These are phyloP conservation scores for Malacoraja senta DNA, from an alignment of 2,797 vertebrate species.

Conservation along the genomic window DNA sequence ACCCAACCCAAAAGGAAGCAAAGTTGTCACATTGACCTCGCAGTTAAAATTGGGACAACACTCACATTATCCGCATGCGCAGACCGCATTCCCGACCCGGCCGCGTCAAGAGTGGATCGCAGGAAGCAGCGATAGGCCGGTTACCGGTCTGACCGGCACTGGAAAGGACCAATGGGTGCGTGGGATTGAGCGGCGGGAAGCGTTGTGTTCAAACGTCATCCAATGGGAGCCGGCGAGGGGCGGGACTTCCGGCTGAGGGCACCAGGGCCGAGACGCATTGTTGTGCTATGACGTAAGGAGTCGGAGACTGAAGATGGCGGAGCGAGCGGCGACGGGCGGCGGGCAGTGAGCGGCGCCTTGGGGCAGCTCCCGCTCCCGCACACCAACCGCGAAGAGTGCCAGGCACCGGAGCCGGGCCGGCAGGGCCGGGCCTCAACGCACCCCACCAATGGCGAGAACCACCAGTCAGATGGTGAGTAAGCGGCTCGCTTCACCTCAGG, in stretches of 20 bases:
- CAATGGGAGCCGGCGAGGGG: background rate
- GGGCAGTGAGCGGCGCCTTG: background rate
- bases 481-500: background rate
- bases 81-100: background rate
- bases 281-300: constrained; percentile 36
- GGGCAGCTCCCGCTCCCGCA: background rate
- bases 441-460: constrained; percentile 12
- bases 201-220: accelerated
- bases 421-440: background rate
- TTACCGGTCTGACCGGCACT: background rate
- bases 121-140: background rate
- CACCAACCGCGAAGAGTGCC: too few relatives aligned
- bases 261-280: background rate
- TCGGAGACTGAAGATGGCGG: constrained; percentile 28
- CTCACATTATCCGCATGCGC: background rate
- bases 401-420: background rate
- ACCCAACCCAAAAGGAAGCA: background rate
- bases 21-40: background rate
- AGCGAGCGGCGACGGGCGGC: background rate
- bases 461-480: constrained; percentile 16
- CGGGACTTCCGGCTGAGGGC: background rate
- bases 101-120: background rate
- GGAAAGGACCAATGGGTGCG: accelerated
- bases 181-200: background rate
- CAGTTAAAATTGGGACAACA: background rate